These are phyloP conservation scores for Crossocerus cetratus DNA, from an alignment of 2,888 invertebrate species.

Conservation along the genomic window DNA sequence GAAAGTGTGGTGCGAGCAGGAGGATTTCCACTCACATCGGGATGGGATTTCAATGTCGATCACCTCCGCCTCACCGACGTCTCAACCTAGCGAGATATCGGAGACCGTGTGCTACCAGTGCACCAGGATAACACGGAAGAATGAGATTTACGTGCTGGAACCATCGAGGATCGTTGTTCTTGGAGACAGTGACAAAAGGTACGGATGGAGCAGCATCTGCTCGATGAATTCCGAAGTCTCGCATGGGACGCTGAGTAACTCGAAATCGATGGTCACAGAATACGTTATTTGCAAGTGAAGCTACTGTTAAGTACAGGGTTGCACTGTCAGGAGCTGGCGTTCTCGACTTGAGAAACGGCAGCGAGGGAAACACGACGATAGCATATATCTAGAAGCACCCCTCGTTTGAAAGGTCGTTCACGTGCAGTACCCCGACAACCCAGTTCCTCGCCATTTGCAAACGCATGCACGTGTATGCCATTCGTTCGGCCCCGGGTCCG, in stretches of 20 bases:
- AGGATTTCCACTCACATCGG: constrained; percentile 42
- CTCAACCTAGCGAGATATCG: constrained; percentile 4
- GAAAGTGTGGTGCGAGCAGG: constrained; percentile 56
- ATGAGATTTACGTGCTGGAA: constrained; percentile 39
- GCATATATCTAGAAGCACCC: constrained; percentile 36
- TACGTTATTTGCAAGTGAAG: too few relatives aligned
- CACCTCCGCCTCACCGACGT: constrained; percentile 42
- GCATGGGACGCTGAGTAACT: too few relatives aligned
- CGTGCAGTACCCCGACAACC: constrained; percentile 50
- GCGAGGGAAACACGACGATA: constrained; percentile 30
- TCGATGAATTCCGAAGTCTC: too few relatives aligned
- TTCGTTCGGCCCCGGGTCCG: constrained; percentile 50
- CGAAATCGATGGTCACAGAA: too few relatives aligned
- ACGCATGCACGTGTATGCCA: constrained; percentile 58
- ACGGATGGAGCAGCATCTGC: constrained; percentile 11
- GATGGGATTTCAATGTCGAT: constrained; percentile 62
- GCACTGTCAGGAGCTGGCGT: too few relatives aligned
- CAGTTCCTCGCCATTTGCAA: constrained; percentile 49
- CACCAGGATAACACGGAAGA: constrained; percentile 32
- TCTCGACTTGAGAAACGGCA: not conserved
- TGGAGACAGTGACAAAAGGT: constrained; percentile 49
- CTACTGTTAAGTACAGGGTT: too few relatives aligned
- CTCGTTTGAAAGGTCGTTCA: constrained; percentile 52
- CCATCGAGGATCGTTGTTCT: constrained; percentile 46
- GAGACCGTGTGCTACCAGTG: constrained; percentile 45